Evolutionary conservation across 1,140 invertebrate genomes (phyloP).

Genomic region (Aphaenogaster floridana): DNA sequence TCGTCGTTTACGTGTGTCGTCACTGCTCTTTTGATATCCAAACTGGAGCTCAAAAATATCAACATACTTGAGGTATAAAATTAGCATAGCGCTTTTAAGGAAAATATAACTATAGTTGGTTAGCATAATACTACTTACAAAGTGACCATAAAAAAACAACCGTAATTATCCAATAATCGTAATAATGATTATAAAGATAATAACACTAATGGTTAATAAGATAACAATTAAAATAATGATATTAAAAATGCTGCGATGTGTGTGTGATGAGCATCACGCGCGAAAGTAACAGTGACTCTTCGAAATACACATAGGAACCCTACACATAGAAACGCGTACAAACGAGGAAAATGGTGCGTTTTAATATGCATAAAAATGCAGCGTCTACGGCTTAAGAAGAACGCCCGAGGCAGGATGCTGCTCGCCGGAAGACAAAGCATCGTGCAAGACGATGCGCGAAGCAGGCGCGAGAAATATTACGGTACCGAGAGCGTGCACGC

Average conservation of each 20-base stretch:
- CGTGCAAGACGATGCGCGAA: slow-evolving; percentile 43
- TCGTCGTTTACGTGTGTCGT: slow-evolving; percentile 15
- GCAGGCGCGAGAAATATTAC: slow-evolving; percentile 64
- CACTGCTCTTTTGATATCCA: background rate
- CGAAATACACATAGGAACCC: too few species aligned
- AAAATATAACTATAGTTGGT: background rate
- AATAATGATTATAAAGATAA: background rate
- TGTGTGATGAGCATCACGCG: background rate
- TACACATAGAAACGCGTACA: background rate
- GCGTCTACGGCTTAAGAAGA: background rate
- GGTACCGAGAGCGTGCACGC: slow-evolving; percentile 49
- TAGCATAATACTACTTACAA: background rate
- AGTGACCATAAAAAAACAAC: background rate
- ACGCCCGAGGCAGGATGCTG: background rate
- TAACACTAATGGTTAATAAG: background rate
- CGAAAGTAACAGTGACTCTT: background rate
- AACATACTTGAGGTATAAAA: background rate
- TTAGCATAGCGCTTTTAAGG: slow-evolving; percentile 22
- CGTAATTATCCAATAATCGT: background rate
- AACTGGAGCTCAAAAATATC: slow-evolving; percentile 15
- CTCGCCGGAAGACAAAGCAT: slow-evolving; percentile 49
- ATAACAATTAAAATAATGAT: background rate
- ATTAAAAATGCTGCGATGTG: background rate
- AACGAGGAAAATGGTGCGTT: background rate
- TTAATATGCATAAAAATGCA: slow-evolving; percentile 42